Conservation (phyloP, 2,113 vertebrate species). For the Platysteira castanea region DNA sequence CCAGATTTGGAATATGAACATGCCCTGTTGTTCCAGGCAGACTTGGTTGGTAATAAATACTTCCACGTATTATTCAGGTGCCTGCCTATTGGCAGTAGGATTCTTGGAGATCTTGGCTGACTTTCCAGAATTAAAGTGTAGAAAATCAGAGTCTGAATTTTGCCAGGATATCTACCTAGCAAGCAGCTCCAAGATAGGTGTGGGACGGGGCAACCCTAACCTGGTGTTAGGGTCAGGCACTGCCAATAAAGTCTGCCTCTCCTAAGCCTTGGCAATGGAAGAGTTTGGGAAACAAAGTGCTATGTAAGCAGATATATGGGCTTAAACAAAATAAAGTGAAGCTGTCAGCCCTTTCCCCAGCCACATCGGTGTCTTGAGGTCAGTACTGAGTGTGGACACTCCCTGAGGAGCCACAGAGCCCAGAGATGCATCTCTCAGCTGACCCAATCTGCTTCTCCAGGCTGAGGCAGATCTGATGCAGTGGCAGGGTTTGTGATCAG, state of each 20-base stretch:
- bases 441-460: neutral
- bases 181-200: neutral
- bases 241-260: neutral
- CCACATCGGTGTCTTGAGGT: neutral
- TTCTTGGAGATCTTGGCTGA: neutral
- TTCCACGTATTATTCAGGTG: neutral
- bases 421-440: neutral
- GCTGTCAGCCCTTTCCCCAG: neutral
- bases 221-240: no score
- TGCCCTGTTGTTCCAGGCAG: neutral
- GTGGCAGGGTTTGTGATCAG: neutral
- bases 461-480: neutral
- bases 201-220: neutral
- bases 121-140: neutral
- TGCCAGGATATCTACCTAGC: neutral
- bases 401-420: neutral
- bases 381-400: neutral
- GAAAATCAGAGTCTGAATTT: neutral
- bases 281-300: neutral
- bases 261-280: neutral
- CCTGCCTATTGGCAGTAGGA: neutral
- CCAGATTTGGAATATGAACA: neutral
- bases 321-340: neutral
- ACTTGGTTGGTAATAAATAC: neutral
- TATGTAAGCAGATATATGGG: neutral